These are phyloP conservation scores for Trematocara unimaculatum DNA, from an alignment of 2,113 vertebrate genomes.

Conservation along the genomic window DNA sequence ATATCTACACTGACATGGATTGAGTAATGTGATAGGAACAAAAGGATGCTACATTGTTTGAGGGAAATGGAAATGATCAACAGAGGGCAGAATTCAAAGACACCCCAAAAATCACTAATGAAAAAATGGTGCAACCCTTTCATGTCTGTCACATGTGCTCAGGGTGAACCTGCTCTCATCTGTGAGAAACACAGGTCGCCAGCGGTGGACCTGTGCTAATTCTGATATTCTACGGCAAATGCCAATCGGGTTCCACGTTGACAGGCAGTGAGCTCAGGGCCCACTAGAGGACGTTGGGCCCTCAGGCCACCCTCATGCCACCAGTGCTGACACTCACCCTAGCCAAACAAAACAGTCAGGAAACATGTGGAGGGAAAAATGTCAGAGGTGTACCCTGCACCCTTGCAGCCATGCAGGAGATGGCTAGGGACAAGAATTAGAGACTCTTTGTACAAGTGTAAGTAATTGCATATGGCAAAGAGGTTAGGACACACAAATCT, in stretches of 20 bases:
- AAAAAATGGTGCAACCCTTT: background rate
- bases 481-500: background rate
- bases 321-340: background rate
- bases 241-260: background rate
- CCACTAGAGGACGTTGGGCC: background rate
- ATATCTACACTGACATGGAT: background rate
- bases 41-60: background rate
- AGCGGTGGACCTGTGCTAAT: background rate
- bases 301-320: background rate
- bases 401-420: background rate
- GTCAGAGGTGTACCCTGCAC: background rate
- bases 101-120: background rate
- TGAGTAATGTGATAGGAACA: background rate
- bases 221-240: background rate
- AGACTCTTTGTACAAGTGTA: background rate
- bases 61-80: background rate
- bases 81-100: background rate
- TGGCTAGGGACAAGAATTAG: background rate
- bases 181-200: background rate
- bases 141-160: background rate
- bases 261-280: background rate
- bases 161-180: background rate
- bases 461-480: background rate
- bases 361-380: background rate
- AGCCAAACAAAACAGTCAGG: background rate